A percentile compares a stretch with the other conserved stretches of the same genome.
Conservation (phyloP, 2,888 invertebrate species). For the Cheilosia scutellata region DNA sequence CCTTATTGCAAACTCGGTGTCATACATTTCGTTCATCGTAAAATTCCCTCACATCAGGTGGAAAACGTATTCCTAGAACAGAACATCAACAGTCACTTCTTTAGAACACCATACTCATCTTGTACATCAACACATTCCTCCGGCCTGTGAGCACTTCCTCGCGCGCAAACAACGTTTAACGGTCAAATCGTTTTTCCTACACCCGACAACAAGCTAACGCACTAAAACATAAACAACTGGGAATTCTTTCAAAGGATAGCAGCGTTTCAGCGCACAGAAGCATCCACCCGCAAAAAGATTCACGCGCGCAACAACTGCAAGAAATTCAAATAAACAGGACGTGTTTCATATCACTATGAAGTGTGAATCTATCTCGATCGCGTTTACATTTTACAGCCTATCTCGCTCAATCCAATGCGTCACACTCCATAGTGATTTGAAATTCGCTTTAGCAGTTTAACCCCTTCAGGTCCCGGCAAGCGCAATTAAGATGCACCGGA, state of each 20-base stretch:
- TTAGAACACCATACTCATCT: neutral
- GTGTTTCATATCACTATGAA: constrained; percentile 40
- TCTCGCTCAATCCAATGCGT: too few species aligned
- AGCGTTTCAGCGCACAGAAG: constrained; percentile 14
- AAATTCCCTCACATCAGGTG: too few species aligned
- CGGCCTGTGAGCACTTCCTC: constrained; percentile 3
- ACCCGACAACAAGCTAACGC: constrained; percentile 39
- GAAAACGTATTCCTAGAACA: constrained; percentile 3
- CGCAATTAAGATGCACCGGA: constrained; percentile 75
- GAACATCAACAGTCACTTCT: constrained; percentile 31
- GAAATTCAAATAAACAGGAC: constrained; percentile 72
- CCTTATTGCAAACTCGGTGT: too few species aligned
- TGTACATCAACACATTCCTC: constrained; percentile 25
- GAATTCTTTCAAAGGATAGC: constrained; percentile 40
- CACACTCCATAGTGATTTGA: too few species aligned
- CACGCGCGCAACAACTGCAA: constrained; percentile 32
- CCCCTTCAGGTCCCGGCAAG: constrained; percentile 27
- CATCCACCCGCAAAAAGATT: neutral
- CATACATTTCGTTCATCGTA: too few species aligned
- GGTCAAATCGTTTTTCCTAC: constrained; percentile 22
- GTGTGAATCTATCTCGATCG: too few species aligned
- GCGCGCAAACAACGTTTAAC: constrained; percentile 50
- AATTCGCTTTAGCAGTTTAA: constrained; percentile 10
- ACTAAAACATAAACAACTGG: constrained; percentile 59
- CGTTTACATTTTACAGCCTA: too few species aligned